These are phyloP conservation scores for Cataglyphis altisquamis DNA, from an alignment of 2,888 invertebrate genomes.

Conservation along the genomic window DNA sequence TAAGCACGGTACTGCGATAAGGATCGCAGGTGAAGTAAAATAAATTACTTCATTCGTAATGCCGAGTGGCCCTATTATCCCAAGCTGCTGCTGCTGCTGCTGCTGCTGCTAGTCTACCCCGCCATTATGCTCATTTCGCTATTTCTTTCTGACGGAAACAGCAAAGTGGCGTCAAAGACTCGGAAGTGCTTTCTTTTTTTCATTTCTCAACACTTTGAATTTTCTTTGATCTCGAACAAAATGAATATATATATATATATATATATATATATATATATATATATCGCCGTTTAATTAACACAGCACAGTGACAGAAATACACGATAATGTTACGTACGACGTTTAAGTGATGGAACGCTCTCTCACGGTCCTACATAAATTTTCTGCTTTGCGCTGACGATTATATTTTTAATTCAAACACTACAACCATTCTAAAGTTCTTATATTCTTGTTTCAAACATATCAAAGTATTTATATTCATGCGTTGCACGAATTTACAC, in stretches of 20 bases:
- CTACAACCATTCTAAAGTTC: constrained; percentile 18
- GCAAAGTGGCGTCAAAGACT: constrained; percentile 51
- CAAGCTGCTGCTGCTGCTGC: constrained; percentile 44
- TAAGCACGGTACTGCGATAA: constrained; percentile 75
- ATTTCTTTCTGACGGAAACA: constrained; percentile 58
- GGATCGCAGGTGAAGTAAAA: constrained; percentile 76
- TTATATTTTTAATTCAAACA: constrained; percentile 45
- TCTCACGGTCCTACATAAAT: constrained; percentile 12
- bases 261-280: no score
- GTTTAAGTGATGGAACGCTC: constrained; percentile 10
- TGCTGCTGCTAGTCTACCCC: constrained; percentile 38
- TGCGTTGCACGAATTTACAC: constrained; percentile 5
- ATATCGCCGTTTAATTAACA: constrained; percentile 27
- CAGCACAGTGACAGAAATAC: constrained; percentile 5
- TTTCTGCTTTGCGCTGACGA: not conserved
- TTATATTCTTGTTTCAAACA: constrained; percentile 7
- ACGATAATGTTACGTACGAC: constrained; percentile 34
- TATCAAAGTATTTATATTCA: not conserved
- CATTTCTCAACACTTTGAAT: not conserved
- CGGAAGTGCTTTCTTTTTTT: not conserved
- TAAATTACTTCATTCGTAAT: constrained; percentile 78
- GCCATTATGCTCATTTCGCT: constrained; percentile 25
- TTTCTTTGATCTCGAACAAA: constrained; percentile 62
- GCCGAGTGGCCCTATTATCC: constrained; percentile 73
- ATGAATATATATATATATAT: constrained; percentile 6